phyloP scores from a whole-genome alignment of 2,797 vertebrate genomes.

The Melanotaenia boesemani region DNA sequence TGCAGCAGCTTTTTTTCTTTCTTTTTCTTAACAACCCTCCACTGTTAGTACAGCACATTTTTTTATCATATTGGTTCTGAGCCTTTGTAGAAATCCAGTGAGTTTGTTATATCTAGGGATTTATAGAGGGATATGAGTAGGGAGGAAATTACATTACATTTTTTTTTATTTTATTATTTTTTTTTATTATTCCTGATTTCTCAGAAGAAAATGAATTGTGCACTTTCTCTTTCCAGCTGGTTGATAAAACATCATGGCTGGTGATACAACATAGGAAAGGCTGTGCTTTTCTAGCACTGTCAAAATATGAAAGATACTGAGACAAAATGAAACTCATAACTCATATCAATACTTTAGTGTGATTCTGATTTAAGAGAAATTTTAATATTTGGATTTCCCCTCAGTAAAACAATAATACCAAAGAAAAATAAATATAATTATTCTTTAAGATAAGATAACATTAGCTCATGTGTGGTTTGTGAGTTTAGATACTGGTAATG shows the following conservation, averaged over 20 bases:
- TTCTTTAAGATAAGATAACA: background rate
- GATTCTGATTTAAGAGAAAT: no score
- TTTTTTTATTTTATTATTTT: background rate
- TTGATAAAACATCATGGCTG: no score
- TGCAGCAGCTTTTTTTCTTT: constrained; percentile 29
- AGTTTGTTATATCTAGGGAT: constrained; percentile 8
- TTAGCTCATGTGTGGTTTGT: background rate
- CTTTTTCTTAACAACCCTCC: constrained; percentile 22
- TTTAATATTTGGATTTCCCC: no score
- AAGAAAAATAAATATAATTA: no score
- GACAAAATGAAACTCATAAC: background rate
- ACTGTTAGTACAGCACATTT: constrained; percentile 52
- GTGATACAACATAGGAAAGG: background rate
- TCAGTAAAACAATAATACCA: no score
- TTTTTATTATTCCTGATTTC: background rate
- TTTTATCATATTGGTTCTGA: constrained; percentile 15
- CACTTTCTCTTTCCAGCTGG: background rate
- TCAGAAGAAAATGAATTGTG: background rate
- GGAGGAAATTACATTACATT: background rate
- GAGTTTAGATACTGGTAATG: background rate
- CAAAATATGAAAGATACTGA: background rate
- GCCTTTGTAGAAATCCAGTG: background rate
- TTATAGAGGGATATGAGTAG: background rate
- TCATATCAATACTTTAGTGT: background rate
- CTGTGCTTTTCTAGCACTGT: background rate